Conservation (phyloP, 2,113 vertebrate species). For the Macrotus californicus region DNA sequence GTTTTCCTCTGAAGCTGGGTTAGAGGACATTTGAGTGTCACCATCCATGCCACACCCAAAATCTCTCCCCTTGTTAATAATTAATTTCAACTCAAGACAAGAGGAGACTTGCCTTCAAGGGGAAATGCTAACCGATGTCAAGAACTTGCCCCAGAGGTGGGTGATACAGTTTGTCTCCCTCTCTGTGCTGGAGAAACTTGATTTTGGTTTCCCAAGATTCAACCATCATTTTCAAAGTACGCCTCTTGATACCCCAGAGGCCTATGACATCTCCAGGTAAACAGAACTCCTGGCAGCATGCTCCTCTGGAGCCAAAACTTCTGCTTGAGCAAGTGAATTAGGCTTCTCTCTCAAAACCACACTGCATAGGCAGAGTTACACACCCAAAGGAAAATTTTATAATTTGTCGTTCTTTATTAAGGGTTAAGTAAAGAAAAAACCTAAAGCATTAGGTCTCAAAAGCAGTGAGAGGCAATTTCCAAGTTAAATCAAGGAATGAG, state of each 20-base stretch:
- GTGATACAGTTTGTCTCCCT: neutral
- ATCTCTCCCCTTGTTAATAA: neutral
- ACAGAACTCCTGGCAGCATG: neutral
- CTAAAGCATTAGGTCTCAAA: neutral
- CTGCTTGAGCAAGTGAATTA: neutral
- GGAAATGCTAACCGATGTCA: neutral
- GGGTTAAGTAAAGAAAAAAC: neutral
- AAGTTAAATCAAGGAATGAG: neutral
- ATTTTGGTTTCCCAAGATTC: neutral
- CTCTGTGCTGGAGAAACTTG: neutral
- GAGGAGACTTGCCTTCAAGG: neutral
- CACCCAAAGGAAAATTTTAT: neutral
- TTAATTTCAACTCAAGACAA: neutral
- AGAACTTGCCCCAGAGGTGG: neutral
- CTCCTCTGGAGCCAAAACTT: neutral
- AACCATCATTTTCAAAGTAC: neutral
- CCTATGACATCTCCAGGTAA: neutral
- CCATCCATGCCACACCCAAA: neutral
- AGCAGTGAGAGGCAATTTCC: neutral
- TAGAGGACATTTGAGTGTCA: neutral
- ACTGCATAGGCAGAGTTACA: neutral
- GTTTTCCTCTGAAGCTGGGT: neutral
- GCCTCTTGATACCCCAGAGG: neutral
- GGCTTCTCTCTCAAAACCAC: neutral
- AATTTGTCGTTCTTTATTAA: neutral